Conservation (phyloP, 2,113 vertebrate genomes). For the Athene noctua region DNA sequence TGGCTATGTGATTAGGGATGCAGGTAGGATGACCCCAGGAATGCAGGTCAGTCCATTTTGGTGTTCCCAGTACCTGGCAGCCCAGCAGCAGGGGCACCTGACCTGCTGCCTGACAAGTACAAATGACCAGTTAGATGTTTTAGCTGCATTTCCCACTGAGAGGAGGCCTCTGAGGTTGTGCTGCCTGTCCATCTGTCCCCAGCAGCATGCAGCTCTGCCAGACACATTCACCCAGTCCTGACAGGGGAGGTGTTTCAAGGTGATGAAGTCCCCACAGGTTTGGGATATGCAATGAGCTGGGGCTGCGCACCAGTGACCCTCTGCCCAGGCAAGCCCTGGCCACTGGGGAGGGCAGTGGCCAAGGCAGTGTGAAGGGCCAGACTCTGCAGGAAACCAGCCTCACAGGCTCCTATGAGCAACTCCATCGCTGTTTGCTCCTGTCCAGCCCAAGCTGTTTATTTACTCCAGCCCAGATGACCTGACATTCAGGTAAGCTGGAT, state of each 20-base stretch:
- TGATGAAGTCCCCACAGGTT: neutral
- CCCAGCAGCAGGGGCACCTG: neutral
- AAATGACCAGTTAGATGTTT: neutral
- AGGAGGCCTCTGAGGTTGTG: neutral
- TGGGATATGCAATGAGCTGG: neutral
- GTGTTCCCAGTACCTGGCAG: neutral
- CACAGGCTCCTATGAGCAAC: neutral
- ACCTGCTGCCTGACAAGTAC: neutral
- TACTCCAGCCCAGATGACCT: neutral
- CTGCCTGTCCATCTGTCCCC: neutral
- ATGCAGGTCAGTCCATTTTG: neutral
- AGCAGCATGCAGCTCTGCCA: neutral
- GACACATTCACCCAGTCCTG: neutral
- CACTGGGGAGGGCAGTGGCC: neutral
- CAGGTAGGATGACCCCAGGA: rapidly evolving
- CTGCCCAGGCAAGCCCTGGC: rapidly evolving
- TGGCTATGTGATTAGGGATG: neutral
- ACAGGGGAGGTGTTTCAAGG: neutral
- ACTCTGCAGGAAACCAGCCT: neutral
- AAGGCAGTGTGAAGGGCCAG: neutral
- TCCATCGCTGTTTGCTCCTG: neutral
- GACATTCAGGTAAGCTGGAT: neutral
- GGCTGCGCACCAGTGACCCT: neutral
- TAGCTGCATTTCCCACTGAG: neutral
- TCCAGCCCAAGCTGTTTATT: neutral